Evolutionary conservation across 2,113 vertebrate species (phyloP), one percentile per base, ranked within the genome.

Genomic region (Rhagologus leucostigma): DNA sequence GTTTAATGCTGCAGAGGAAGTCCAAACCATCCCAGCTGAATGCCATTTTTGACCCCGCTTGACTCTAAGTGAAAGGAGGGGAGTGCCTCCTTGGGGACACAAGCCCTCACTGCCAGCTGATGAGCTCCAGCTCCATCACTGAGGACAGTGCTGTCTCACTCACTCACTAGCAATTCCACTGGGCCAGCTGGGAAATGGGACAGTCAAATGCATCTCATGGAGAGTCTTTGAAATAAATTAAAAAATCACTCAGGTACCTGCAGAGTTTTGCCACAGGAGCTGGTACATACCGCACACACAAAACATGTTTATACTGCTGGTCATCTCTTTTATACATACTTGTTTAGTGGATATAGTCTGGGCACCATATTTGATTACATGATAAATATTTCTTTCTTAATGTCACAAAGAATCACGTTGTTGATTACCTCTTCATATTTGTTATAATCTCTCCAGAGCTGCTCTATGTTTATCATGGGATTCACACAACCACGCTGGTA

Each of bases 401-500:
- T 33, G 65, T 68, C 95, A 87, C 75, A 85, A 87, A 87, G 16
- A 79, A 91, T 55, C 20, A 24, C 7, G 16, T 62, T 57, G 67
- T 94, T 63, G 84, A 90, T 98, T 98, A 98, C 99, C 99, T 99
- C 99, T 97, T 99, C 99, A n/a, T 99, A 99, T 96, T 99, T 99
- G 98, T 99, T 99, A 98, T 99, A 99, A 98, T 99, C 99, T 97
- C 99, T 98, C 99, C 99, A 99, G 56, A 99, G 99, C 92, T 99
- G 99, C 88, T 99, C 99, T 59, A 99, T 99, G 97, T 99, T 99
- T 96, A 99, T 99, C 99, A 99, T 99, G 84, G 99, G 99, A 97
- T 99, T 99, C 94, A 99, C 99, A 64, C 99, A 99, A 76, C 99
- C 99, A 95, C 99, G 98, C 96, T 99, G 99, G 98, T 99, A 99